Conservation (phyloP, 1,140 invertebrate genomes). For the Nixonia krombeini region DNA sequence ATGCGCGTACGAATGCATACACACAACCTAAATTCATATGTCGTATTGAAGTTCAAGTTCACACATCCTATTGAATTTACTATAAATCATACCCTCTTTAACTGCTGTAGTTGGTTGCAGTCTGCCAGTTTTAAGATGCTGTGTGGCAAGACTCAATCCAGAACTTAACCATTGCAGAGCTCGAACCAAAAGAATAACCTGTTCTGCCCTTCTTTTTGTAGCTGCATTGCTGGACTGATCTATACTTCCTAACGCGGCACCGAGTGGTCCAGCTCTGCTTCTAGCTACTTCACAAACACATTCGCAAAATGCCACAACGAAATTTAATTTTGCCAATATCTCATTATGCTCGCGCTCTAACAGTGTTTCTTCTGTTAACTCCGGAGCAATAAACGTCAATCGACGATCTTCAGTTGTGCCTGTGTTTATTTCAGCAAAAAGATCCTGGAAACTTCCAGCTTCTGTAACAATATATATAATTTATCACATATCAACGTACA, state of each 20-base stretch:
- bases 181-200: constrained; percentile 90
- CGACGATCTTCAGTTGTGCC: constrained; percentile 73
- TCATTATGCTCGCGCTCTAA: constrained; percentile 95
- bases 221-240: constrained; percentile 67
- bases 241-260: constrained; percentile 66
- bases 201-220: constrained; percentile 81
- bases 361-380: constrained; percentile 95
- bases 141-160: constrained; percentile 90
- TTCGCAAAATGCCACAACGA: constrained; percentile 91
- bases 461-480: constrained; percentile 55
- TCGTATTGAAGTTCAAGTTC: too few species aligned
- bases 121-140: constrained; percentile 85
- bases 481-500: too few species aligned
- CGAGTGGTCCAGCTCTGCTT: constrained; percentile 80
- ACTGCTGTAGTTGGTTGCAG: constrained; percentile 93
- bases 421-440: constrained; percentile 72
- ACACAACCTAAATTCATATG: too few species aligned
- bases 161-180: constrained; percentile 94
- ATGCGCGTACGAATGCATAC: too few species aligned
- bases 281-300: constrained; percentile 91
- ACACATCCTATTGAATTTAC: constrained; percentile 3
- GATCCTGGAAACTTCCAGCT: constrained; percentile 75
- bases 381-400: constrained; percentile 88
- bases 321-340: constrained; percentile 92
- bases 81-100: constrained; percentile 78